These are phyloP conservation scores for Sisyra nigra DNA, from an alignment of 2,888 invertebrate species.

Conservation along the genomic window DNA sequence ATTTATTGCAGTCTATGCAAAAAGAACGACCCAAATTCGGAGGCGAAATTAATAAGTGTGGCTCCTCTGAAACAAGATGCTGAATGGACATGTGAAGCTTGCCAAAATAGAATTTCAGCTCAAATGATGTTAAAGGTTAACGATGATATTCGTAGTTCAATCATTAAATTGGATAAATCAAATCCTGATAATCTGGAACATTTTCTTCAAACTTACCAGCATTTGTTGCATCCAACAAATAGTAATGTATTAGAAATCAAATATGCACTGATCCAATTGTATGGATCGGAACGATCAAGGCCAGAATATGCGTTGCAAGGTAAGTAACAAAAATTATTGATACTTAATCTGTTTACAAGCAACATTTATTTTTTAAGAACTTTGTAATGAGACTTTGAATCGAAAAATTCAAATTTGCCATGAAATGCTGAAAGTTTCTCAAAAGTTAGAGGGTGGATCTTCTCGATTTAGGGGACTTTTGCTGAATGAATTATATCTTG, in stretches of 20 bases:
- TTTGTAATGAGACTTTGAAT: slow-evolving; percentile 34
- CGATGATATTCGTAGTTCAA: slow-evolving; percentile 40
- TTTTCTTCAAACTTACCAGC: slow-evolving; percentile 43
- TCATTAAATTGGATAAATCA: slow-evolving; percentile 34
- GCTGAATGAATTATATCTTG: slow-evolving; percentile 40
- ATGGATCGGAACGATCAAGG: slow-evolving; percentile 33
- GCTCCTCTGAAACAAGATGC: slow-evolving; percentile 42
- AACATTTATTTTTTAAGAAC: slow-evolving; percentile 29
- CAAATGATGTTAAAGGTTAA: slow-evolving; percentile 44
- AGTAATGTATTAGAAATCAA: slow-evolving; percentile 51
- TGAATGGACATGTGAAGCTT: slow-evolving; percentile 48
- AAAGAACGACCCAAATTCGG: slow-evolving; percentile 26
- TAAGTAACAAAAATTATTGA: slow-evolving; percentile 18
- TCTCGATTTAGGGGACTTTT: slow-evolving; percentile 45
- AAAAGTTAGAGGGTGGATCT: slow-evolving; percentile 46
- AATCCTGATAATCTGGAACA: slow-evolving; percentile 40
- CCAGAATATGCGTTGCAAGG: slow-evolving; percentile 38
- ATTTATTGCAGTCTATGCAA: slow-evolving; percentile 47
- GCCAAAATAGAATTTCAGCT: slow-evolving; percentile 36
- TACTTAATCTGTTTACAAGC: too few relatives aligned
- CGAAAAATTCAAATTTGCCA: slow-evolving; percentile 48
- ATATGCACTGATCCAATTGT: slow-evolving; percentile 50
- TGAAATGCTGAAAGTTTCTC: slow-evolving; percentile 46
- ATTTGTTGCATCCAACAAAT: slow-evolving; percentile 47
- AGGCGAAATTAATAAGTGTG: slow-evolving; percentile 37